phyloP scores from a whole-genome alignment of 2,888 invertebrate genomes.

The Drosophila gaucha region DNA sequence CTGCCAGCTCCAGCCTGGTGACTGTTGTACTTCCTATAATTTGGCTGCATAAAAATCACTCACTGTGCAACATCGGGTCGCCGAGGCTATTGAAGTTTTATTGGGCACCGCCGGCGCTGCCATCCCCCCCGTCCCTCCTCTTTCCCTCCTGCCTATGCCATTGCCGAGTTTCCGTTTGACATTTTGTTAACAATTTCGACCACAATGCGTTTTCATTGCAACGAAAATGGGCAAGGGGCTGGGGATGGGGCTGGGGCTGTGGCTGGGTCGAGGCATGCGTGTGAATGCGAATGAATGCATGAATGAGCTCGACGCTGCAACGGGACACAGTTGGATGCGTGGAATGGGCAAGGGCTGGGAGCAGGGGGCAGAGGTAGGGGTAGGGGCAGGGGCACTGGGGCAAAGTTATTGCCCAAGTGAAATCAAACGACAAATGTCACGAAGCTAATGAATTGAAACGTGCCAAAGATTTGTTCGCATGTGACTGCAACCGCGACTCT shows the following conservation, averaged over 20 bases:
- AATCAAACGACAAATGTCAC: conserved; percentile 79
- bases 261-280: conserved; percentile 51
- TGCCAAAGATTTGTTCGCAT: conserved; percentile 70
- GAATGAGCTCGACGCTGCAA: conserved; percentile 61
- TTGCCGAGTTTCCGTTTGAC: conserved; percentile 73
- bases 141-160: not conserved
- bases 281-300: conserved; percentile 75
- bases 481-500: conserved; percentile 47
- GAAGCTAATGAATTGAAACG: conserved; percentile 80
- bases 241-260: not conserved
- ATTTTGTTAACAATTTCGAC: conserved; percentile 80
- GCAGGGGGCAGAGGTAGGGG: not conserved
- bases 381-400: conserved; percentile 6
- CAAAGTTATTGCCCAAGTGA: conserved; percentile 68
- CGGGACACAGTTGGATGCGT: conserved; percentile 22
- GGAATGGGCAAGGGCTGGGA: conserved; percentile 11
- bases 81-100: conserved; percentile 73
- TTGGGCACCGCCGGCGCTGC: conserved; percentile 57
- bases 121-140: no score
- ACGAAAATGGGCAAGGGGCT: conserved; percentile 10
- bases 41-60: conserved; percentile 72
- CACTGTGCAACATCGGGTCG: conserved; percentile 50
- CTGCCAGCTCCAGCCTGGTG: not conserved
- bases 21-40: conserved; percentile 47
- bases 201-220: conserved; percentile 78